Conservation (phyloP, 2,797 vertebrate genomes). For the Gorsachius magnificus region DNA sequence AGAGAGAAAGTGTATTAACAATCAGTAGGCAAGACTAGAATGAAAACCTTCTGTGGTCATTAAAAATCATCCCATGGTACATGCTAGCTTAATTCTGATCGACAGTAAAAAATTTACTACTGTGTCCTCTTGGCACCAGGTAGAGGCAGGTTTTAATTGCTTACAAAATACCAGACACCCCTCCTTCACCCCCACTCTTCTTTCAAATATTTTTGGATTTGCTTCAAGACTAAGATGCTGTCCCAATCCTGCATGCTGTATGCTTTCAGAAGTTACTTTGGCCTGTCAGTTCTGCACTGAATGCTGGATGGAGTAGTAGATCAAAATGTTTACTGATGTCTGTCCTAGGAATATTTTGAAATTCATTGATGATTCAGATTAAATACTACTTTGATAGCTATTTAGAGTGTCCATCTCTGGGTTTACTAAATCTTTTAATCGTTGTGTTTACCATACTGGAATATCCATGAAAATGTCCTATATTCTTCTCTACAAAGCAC, state of each 20-base stretch:
- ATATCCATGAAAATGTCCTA: background rate
- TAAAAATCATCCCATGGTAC: background rate
- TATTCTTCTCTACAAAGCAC: background rate
- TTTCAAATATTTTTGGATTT: background rate
- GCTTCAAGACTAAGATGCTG: background rate
- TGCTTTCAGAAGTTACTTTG: background rate
- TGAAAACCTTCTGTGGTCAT: background rate
- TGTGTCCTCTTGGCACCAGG: background rate
- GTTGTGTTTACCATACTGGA: background rate
- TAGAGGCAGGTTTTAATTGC: background rate
- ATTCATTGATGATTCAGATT: background rate
- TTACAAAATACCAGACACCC: background rate
- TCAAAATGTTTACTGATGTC: background rate
- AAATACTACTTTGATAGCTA: background rate
- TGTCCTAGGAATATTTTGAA: background rate
- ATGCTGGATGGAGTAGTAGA: background rate
- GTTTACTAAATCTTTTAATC: background rate
- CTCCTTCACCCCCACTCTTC: background rate
- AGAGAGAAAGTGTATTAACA: background rate
- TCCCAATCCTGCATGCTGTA: background rate
- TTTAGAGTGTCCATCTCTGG: background rate
- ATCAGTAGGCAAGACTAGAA: background rate
- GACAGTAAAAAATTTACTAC: background rate
- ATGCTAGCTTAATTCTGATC: background rate
- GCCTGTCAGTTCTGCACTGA: background rate